phyloP scores from a whole-genome alignment of 2,888 invertebrate genomes.

The Zygothrica quintamaculata region DNA sequence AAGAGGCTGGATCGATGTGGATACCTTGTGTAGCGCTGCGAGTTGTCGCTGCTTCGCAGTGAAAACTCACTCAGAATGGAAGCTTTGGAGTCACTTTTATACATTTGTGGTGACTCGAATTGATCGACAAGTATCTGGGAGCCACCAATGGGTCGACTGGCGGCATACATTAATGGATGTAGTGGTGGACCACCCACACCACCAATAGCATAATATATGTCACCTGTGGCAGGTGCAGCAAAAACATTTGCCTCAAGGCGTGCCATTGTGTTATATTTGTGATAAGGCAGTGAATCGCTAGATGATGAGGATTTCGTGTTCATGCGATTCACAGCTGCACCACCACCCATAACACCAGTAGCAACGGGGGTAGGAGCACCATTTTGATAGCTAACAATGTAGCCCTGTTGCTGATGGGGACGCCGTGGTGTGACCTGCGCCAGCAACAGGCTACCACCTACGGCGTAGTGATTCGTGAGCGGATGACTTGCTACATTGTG shows the following conservation, averaged over 20 bases:
- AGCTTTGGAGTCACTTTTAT: constrained; percentile 84
- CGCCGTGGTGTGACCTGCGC: constrained; percentile 51
- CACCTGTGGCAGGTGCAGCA: constrained; percentile 54
- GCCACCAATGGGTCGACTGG: constrained; percentile 81
- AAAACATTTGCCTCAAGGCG: constrained; percentile 76
- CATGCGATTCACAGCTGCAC: constrained; percentile 64
- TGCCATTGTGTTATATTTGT: constrained; percentile 82
- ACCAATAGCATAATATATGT: constrained; percentile 73
- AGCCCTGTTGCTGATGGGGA: constrained; percentile 45
- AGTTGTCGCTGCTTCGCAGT: constrained; percentile 83
- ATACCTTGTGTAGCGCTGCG: constrained; percentile 70
- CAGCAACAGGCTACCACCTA: constrained; percentile 52
- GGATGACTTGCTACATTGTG: constrained; percentile 33
- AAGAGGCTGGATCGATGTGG: constrained; percentile 77
- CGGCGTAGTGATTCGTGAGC: constrained; percentile 58
- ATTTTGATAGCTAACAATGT: constrained; percentile 63
- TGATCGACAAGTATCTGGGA: constrained; percentile 82
- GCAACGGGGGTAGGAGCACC: constrained; percentile 19
- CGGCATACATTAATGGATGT: constrained; percentile 80
- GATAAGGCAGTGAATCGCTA: constrained; percentile 83
- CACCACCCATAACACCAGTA: neutral
- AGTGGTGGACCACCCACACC: constrained; percentile 46
- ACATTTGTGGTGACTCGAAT: constrained; percentile 81
- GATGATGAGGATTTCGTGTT: constrained; percentile 85
- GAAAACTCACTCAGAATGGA: constrained; percentile 84